Evolutionary conservation across 2,888 invertebrate species (phyloP), one percentile per base, ranked within the genome.

Genomic region (Tenthredo amoena): DNA sequence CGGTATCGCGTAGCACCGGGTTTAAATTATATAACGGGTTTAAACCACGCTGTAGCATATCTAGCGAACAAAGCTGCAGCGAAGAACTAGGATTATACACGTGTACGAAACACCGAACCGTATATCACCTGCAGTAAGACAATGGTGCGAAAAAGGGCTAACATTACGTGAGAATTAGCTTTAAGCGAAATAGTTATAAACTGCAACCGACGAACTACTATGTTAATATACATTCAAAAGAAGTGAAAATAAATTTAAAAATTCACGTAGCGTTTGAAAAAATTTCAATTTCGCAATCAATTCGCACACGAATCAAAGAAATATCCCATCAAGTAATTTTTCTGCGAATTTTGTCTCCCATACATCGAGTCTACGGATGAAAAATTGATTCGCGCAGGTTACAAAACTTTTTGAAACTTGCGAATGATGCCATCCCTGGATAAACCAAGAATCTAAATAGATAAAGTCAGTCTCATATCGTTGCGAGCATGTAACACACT

Each of bases 1-100:
- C 6, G 34, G 12, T 68, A 34, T 34, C 15, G 31, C 50, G 58
- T 4, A 6, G 58, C 18, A 34, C 15, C 5, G 15, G 12, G 34
- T 34, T 21, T 34, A 26, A 68, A 68, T 68, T 34, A 12, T 34
- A 68, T 3, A 40, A 74, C 62, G 26, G 43, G 43, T 74, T 43
- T 74, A 40, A 26, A 43, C 72, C 72, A n/a, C 72, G 72, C 4
- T 43, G 21, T 12, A 40, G 21, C 15, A 74, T 10, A n/a, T 43
- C 40, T 18, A 15, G 43, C 7, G 31, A 43, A 74, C 72, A 74
- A 74, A 74, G 72, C 43, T 74, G 43, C 26, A 74, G 21, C 43
- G 72, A 74, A 74, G 72, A 43, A 74, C 72, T 21, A 12, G 72
- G 43, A 71, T 74, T 74, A 40, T 74, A 74, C 43, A 74, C 43